These are phyloP conservation scores for Hylia prasina DNA, from an alignment of 2,113 vertebrate species.

Conservation along the genomic window DNA sequence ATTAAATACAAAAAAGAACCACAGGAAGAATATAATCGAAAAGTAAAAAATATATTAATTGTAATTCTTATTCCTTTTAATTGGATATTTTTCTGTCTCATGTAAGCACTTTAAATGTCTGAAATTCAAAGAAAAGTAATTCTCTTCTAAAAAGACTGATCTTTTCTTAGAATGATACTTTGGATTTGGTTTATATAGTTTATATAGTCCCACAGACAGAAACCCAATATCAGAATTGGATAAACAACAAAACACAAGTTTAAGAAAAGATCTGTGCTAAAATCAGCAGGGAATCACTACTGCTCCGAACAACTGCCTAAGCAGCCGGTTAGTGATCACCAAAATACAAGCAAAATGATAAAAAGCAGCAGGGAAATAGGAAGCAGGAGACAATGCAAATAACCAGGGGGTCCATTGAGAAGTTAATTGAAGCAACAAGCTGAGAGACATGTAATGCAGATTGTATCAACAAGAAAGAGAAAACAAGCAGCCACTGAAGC, in stretches of 20 bases:
- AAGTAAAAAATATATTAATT: not conserved
- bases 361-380: slow-evolving; percentile 44
- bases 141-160: not conserved
- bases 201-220: not conserved
- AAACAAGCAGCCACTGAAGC: not conserved
- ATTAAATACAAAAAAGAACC: not conserved
- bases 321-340: slow-evolving; percentile 39
- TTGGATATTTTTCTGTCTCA: not conserved
- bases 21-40: not conserved
- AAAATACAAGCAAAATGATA: slow-evolving; percentile 19
- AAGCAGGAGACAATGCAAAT: slow-evolving; percentile 39
- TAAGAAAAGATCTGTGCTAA: slow-evolving; percentile 59
- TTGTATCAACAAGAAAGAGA: slow-evolving; percentile 8
- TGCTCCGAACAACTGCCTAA: slow-evolving; percentile 45
- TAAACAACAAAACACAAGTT: slow-evolving; percentile 52
- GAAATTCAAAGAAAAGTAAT: not conserved
- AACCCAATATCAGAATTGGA: slow-evolving; percentile 25
- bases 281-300: slow-evolving; percentile 57
- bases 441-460: slow-evolving; percentile 8
- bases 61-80: not conserved
- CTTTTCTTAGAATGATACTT: not conserved
- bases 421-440: slow-evolving; percentile 67
- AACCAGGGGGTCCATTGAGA: slow-evolving; percentile 48
- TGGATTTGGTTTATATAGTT: not conserved
- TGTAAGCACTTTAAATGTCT: not conserved